Evolutionary conservation across 2,888 invertebrate species (phyloP), one percentile per base, ranked within the genome.

Genomic region (Patella caerulea): DNA sequence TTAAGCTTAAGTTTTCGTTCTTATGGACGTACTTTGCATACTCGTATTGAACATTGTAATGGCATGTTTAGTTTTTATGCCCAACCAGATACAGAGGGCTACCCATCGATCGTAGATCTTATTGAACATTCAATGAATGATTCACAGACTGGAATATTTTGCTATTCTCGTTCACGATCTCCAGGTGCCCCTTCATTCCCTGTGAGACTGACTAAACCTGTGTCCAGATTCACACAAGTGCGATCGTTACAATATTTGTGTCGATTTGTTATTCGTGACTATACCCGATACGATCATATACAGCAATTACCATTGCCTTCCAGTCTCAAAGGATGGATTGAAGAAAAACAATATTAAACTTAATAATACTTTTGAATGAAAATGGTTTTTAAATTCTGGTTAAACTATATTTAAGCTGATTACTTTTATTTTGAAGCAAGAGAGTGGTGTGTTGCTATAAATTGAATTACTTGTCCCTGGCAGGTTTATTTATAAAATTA

Each of bases 71-170:
- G 91, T 81, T 91, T 92, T 85, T 91, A 92, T 88, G 90, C 91
- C 79, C 91, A 91, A 81, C 90, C 91, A 34, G 91, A 91, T 81
- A 90, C 90, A 11, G 91, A 91, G 77, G 91, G 91, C 11, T 91
- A 91, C 82, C 88, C 88, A 29, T 91, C 94, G 1, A 94, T 96
- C 80, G 94, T 94, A 11, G 95, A 95, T 85, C 93, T 96, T 85
- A 95, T 96, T 79, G 94, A 95, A 82, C 94, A 95, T 86, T 95
- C 95, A n/a, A 94, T 96, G 93, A 93, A 93, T 84, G 94, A 94
- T 83, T 95, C 95, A 75, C 94, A 94, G 84, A 94, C 94, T 72
- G 94, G 94, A 70, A 94, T 95, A 73, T 94, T 95, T 87, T 95
- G 95, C 90, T 95, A 95, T 88, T 95, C 95, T 0, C 93, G 94